A percentile compares a stretch with the other conserved stretches of the same genome.
These are phyloP conservation scores for Neoscelio sp. DNA, from an alignment of 2,888 invertebrate species.

Conservation along the genomic window DNA sequence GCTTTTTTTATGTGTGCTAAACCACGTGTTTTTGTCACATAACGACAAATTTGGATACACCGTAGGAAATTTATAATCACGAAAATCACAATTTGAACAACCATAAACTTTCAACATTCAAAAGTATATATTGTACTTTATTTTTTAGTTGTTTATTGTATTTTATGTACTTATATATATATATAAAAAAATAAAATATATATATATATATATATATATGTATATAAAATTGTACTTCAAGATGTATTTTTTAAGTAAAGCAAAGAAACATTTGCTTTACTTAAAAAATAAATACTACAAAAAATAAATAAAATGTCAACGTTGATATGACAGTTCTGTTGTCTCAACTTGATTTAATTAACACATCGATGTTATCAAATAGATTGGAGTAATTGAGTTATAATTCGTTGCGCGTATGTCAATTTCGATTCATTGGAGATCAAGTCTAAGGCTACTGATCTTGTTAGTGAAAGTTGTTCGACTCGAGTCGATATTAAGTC, in stretches of 20 bases:
- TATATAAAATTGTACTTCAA: too few relatives aligned
- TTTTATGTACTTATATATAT: too few relatives aligned
- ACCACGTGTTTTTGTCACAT: conserved; percentile 24
- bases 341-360: conserved; percentile 21
- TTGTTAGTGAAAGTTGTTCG: conserved; percentile 33
- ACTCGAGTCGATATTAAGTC: conserved; percentile 18
- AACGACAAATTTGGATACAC: conserved; percentile 17
- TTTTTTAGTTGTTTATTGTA: too few relatives aligned
- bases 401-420: conserved; percentile 36
- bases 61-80: not conserved
- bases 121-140: conserved; percentile 4
- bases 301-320: too few relatives aligned
- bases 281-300: too few relatives aligned
- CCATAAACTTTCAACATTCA: too few relatives aligned
- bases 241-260: too few relatives aligned
- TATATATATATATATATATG: too few relatives aligned
- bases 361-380: not conserved
- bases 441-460: conserved; percentile 34
- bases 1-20: conserved; percentile 14
- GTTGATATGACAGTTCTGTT: too few relatives aligned
- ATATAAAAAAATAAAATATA: too few relatives aligned
- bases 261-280: too few relatives aligned
- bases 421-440: conserved; percentile 39
- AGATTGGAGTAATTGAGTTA: conserved; percentile 22
- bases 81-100: not conserved